Base-by-base conservation (phyloP, 2,797 vertebrate genomes). In the Sebastolobus alascanus region DNA sequence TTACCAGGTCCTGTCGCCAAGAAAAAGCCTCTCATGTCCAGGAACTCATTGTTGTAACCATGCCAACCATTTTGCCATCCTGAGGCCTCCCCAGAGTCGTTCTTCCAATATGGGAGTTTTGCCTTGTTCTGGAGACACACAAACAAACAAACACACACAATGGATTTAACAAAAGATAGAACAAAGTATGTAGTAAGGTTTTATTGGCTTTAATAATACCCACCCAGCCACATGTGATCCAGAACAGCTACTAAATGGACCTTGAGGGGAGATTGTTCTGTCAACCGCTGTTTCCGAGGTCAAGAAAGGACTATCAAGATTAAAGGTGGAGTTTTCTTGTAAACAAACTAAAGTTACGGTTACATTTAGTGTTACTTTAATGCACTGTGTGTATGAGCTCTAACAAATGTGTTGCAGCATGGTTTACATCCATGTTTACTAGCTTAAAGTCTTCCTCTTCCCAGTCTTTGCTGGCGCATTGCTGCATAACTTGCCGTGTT, bases 11-110 rank as follows among this genome's bases (percentile, higher is more conserved):
- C 98, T 0, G 93, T 96, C 0, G 97, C 98, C 4, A 99, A 8
- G 92, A 99, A 98, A 91, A 99, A 96, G 29, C 95, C 98, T 82
- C 96, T 96, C 98, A 99, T 99, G 86, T 98, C 96, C 84, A 96
- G 89, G 69, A 97, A 96, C 87, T 98, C 96, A 0, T 99, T 99
- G 95, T 99, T 98, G 0, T 99, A 99, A 8, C 98, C 98, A 0
- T 99, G 98, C 98, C 98, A 99, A n/a, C 98, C 98, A 0, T 93
- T 94, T 73, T 99, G 97, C 98, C 98, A 98, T 18, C 94, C 97
- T 61, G 93, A 89, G 2, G 93, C 81, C 73, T 59, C 89, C 18
- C 91, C 94, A 6, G 96, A 96, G 75, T 92, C 95, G 0, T 99
- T 99, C 76, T 95, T 94, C 98, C 98, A 99, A 82, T 93, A 99